Conservation (phyloP, 2,797 vertebrate species). For the Anisognathus igniventris region DNA sequence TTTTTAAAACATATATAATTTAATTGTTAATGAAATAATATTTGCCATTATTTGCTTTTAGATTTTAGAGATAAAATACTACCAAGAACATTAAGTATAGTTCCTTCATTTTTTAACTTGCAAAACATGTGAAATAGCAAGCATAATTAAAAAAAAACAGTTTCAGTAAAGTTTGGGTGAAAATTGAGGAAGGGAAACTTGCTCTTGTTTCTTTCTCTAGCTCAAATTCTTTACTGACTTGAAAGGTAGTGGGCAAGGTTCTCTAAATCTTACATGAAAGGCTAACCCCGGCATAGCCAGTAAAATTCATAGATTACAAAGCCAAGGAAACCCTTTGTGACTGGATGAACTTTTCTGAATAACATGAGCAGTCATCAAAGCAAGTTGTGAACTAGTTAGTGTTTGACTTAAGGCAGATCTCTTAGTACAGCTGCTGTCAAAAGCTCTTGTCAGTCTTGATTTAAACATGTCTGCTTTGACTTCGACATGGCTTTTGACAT, state of each 20-base stretch:
- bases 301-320: neutral
- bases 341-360: neutral
- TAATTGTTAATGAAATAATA: neutral
- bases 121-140: neutral
- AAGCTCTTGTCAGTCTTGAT: neutral
- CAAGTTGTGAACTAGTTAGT: neutral
- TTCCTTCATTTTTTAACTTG: neutral
- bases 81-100: neutral
- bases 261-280: neutral
- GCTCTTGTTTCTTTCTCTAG: neutral
- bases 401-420: neutral
- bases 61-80: neutral
- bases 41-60: conserved; percentile 19
- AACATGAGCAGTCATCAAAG: neutral
- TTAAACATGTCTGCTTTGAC: neutral
- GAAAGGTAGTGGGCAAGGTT: neutral
- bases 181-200: neutral
- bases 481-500: neutral
- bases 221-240: neutral
- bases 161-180: neutral
- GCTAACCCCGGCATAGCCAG: neutral
- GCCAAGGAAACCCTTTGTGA: neutral
- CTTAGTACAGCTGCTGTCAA: neutral
- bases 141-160: neutral
- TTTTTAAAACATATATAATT: neutral